Evolutionary conservation across 2,113 vertebrate species (phyloP), one percentile per base, ranked within the genome.

Genomic region (Onychostruthus taczanowskii): DNA sequence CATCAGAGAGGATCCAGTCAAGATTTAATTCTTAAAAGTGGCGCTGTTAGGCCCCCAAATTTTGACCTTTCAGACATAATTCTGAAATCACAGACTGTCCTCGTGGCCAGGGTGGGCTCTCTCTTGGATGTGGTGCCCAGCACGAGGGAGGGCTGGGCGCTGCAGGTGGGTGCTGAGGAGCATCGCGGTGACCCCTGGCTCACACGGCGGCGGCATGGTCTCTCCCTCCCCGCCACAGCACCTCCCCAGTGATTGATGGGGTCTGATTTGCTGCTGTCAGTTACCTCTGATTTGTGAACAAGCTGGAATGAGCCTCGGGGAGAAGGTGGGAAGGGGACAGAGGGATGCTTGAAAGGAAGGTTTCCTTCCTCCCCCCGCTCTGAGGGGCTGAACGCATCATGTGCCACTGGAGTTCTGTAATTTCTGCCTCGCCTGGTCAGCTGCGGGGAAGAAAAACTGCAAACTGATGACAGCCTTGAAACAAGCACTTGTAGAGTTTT

Each of bases 221-320:
- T 82, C 1, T 5, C 82, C 73, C 56, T 88, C 35, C 74, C 82
- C 9, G 7, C 79, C 7, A 28, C 50, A 11, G 63, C 50, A 7
- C 26, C 50, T 74, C 2, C 80, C 50, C 2, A 35, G 75, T 90
- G 89, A 97, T 97, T 95, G 84, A 93, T 79, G 88, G 53, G 81
- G 4, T 16, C 88, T 74, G 92, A 74, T 96, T 91, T 94, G 93
- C 96, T 95, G 92, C 87, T 93, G 94, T 82, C 95, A 79, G 31
- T 56, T 84, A 18, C 43, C 58, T 76, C 83, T 96, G 94, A 96
- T 96, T 96, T 97, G 96, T 94, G 96, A 95, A 84, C 87, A 73
- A 86, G 91, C 63, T 87, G 95, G 97, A 97, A 97, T 97, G 95
- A 96, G 95, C 95, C 96, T 77, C 63, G 0, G 94, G 96, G 95